phyloP scores from a whole-genome alignment of 2,888 invertebrate genomes.

The Aleiodes leptofemur region DNA sequence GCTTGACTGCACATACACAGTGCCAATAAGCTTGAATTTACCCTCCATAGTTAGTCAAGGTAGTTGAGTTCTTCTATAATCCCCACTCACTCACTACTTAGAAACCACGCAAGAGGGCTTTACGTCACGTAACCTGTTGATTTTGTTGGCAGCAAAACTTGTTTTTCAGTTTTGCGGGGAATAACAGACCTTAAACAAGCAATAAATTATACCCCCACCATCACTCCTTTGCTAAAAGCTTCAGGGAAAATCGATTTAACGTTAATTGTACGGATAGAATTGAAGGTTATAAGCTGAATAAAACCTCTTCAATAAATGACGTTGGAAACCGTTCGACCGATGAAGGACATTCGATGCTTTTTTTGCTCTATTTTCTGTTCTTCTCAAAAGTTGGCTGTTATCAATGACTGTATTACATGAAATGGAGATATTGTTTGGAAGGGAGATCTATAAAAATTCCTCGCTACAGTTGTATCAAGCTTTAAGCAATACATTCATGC shows the following conservation, averaged over 20 bases:
- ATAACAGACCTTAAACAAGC: not conserved
- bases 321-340: not conserved
- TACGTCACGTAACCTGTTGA: conserved; percentile 65
- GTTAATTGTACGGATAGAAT: conserved; percentile 3
- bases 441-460: not conserved
- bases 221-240: not conserved
- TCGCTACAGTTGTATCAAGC: not conserved
- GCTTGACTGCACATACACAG: conserved; percentile 16
- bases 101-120: conserved; percentile 33
- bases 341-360: not conserved
- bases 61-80: conserved; percentile 11
- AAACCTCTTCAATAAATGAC: not conserved
- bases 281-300: not conserved
- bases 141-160: conserved; percentile 58
- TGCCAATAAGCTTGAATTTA: conserved; percentile 2
- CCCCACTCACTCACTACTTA: not conserved
- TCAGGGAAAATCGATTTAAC: not conserved
- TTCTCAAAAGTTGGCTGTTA: not conserved
- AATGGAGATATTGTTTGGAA: too few species aligned
- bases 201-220: not conserved
- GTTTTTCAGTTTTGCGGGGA: conserved; percentile 34
- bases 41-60: not conserved
- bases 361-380: not conserved
- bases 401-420: not conserved
- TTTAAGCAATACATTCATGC: not conserved